Evolutionary conservation across 2,113 vertebrate genomes (phyloP).

Genomic region (Lagopus leucura): DNA sequence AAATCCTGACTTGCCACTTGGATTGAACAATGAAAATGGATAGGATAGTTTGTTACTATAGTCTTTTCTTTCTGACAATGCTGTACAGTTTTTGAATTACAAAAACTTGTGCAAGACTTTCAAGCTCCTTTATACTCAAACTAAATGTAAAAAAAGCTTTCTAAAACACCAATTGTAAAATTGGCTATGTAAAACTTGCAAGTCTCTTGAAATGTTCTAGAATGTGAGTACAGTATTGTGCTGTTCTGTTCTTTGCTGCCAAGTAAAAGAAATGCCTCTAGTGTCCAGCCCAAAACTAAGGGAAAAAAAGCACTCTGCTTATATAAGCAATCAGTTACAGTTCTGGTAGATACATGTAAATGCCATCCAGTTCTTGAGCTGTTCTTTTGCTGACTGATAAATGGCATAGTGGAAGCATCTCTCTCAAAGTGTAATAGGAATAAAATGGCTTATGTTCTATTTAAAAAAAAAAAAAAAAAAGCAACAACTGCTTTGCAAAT

Average conservation of each 20-base stretch:
- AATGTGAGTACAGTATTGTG: neutral
- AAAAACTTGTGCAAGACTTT: neutral
- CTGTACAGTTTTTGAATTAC: neutral
- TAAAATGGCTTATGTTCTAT: constrained; percentile 16
- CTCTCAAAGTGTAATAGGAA: neutral
- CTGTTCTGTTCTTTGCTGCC: neutral
- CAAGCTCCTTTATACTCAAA: neutral
- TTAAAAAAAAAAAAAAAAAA: neutral
- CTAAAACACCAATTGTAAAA: neutral
- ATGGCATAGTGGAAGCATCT: neutral
- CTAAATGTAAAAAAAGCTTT: neutral
- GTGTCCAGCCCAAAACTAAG: neutral
- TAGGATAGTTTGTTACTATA: neutral
- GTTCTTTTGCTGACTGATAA: neutral
- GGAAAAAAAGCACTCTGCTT: neutral
- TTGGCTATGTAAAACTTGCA: neutral
- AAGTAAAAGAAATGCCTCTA: neutral
- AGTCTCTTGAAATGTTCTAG: neutral
- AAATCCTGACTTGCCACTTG: neutral
- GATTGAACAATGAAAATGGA: neutral
- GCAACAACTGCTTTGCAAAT: neutral
- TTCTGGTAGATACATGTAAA: neutral
- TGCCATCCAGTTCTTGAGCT: neutral
- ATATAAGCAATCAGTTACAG: neutral
- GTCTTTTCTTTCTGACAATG: neutral